These are phyloP conservation scores for Ochotona princeps DNA, from an alignment of 2,113 vertebrate genomes.

Conservation along the genomic window DNA sequence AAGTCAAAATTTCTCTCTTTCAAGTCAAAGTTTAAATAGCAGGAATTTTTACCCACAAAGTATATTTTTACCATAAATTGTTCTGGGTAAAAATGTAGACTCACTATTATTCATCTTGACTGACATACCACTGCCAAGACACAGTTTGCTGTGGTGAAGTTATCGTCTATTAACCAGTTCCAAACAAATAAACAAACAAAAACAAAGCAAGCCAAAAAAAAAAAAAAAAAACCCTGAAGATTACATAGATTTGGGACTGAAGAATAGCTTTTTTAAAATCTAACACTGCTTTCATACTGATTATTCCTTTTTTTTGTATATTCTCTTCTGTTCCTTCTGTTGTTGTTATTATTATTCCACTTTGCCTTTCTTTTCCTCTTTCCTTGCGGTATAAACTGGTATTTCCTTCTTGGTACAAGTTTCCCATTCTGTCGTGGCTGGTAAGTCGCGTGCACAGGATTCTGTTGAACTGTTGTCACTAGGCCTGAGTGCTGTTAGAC, in stretches of 20 bases:
- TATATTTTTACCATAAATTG: neutral
- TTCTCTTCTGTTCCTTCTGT: neutral
- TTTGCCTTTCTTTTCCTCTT: fast-evolving
- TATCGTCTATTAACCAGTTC: neutral
- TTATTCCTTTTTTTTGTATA: neutral
- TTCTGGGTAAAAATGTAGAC: neutral
- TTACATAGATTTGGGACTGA: neutral
- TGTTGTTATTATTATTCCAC: neutral
- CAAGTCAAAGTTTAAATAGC: neutral
- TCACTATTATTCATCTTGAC: neutral
- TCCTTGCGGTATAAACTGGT: neutral
- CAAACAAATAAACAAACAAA: neutral
- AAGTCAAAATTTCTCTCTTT: too few species aligned
- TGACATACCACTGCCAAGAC: neutral
- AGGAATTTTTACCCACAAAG: too few species aligned
- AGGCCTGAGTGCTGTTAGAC: neutral
- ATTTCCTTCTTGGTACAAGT: neutral
- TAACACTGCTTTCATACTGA: neutral
- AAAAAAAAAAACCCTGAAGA: neutral
- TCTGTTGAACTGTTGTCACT: neutral
- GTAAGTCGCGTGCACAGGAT: neutral
- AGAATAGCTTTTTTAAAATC: neutral
- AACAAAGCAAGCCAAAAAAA: too few species aligned
- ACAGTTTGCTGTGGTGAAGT: neutral
- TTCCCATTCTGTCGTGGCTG: neutral